Base-by-base conservation (phyloP, 2,113 vertebrate species). In the Clarias magur region DNA sequence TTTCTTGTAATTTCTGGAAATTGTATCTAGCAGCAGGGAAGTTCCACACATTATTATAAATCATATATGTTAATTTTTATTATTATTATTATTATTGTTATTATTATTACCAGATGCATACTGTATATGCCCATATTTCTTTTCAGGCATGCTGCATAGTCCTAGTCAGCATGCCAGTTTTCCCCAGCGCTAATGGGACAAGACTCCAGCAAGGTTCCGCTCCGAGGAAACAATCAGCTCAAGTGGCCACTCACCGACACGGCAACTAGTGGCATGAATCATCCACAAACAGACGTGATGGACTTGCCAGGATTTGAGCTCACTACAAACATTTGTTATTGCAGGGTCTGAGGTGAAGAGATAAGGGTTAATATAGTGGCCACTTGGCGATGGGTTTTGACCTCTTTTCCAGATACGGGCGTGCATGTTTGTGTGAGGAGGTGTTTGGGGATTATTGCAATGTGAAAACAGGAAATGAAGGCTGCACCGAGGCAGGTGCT, bases 211-310 rank as follows among this genome's bases (percentile, higher is more conserved):
- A 80, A 92, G 84, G 88, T 90, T 81, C 87, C 85, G 83, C 67
- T 65, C 85, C 81, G 60, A 85, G 90, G 92, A 93, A 94, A 91
- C 92, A 93, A 93, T 95, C 82, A 54, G 87, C 72, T 93, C 72
- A 92, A 93, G 92, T 92, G 89, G 91, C 85, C 82, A 89, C 90
- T 91, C 54, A 65, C 79, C 85, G 83, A 86, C 88, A 91, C 88
- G 57, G 63, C 80, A 80, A 53, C 90, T 48, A 81, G 63, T 25
- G 84, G 72, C 80, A 94, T 93, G 84, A 92, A 93, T 94, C 91
- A 94, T 84, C 16, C 23, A 34, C 79, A 63, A n/a, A 68, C 87
- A 70, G 76, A 65, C 65, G 34, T 72, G 81, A 89, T 85, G 73
- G 53, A 90, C 86, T 86, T 72, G 75, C 84, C 88, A 90, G 93